A percentile compares a stretch with the other conserved stretches of the same genome.
Evolutionary conservation across 2,888 invertebrate species (phyloP).

Genomic region (Ashinkailepas kermadecensis): DNA sequence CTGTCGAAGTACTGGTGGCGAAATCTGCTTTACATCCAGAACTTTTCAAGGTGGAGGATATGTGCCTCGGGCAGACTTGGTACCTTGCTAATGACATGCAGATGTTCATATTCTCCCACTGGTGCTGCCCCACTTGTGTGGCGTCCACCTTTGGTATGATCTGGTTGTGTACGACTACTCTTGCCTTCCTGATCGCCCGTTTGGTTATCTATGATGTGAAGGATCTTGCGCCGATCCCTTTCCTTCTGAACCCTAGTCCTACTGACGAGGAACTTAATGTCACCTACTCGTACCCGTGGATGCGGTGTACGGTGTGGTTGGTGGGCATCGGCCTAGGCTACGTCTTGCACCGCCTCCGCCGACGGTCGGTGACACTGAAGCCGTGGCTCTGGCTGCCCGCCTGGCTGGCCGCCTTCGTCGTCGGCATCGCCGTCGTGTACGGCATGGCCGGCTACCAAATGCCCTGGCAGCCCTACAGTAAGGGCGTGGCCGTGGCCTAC

Average conservation of each 20-base stretch:
- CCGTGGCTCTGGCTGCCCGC: conserved; percentile 42
- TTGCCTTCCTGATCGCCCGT: conserved; percentile 4
- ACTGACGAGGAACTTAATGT: background rate
- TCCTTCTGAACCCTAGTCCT: background rate
- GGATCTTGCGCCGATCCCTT: background rate
- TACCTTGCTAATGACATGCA: conserved; percentile 27
- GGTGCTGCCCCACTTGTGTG: conserved; percentile 25
- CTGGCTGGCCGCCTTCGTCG: conserved; percentile 60
- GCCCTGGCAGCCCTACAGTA: conserved; percentile 38
- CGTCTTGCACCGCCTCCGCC: conserved; percentile 15
- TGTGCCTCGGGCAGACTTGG: conserved; percentile 2
- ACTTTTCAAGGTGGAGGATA: background rate
- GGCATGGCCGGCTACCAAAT: conserved; percentile 53
- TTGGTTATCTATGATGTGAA: conserved; percentile 9
- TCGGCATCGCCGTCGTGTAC: conserved; percentile 65
- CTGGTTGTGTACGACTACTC: background rate
- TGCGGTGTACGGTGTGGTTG: conserved; percentile 25
- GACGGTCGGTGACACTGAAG: background rate
- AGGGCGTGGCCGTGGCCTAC: conserved; percentile 56
- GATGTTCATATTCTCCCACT: conserved; percentile 26
- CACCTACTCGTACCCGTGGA: conserved; percentile 20
- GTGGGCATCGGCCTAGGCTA: conserved; percentile 25
- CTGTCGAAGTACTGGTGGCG: background rate
- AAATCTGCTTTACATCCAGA: background rate
- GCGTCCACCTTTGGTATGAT: background rate